Conservation (phyloP, 2,888 invertebrate genomes). For the Meteorus colon region DNA sequence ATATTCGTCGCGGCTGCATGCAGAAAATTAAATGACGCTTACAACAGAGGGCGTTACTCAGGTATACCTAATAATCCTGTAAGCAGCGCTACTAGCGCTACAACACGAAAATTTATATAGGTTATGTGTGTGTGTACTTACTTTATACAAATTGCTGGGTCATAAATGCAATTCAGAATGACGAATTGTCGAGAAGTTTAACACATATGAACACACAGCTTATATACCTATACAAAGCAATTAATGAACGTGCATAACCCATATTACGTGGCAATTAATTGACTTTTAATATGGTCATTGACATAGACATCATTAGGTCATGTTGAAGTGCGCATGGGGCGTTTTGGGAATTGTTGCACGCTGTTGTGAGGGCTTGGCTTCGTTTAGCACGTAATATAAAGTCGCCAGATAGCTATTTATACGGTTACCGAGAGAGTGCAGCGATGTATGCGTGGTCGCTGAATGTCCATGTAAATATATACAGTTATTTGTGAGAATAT, state of each 20-base stretch:
- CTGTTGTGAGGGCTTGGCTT: conserved; percentile 52
- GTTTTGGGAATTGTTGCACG: conserved; percentile 52
- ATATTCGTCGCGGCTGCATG: conserved; percentile 11
- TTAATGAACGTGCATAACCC: background rate
- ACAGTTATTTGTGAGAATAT: conserved; percentile 2
- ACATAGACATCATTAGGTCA: background rate
- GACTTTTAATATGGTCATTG: conserved; percentile 7
- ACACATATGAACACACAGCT: background rate
- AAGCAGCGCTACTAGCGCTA: background rate
- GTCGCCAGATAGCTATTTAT: conserved; percentile 59
- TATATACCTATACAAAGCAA: background rate
- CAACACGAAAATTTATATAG: background rate
- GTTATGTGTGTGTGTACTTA: conserved; percentile 2
- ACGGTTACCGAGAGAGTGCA: conserved; percentile 46
- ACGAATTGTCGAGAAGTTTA: background rate
- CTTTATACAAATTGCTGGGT: background rate
- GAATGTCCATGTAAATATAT: conserved; percentile 20
- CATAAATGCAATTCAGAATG: conserved; percentile 5
- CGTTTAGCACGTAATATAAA: conserved; percentile 62
- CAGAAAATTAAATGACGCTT: conserved; percentile 30
- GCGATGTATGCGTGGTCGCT: conserved; percentile 31
- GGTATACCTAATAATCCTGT: conserved; percentile 7
- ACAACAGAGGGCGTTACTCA: conserved; percentile 23
- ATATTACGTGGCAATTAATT: conserved; percentile 7
- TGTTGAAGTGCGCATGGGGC: conserved; percentile 29